These are phyloP conservation scores for Ernsta delagoae DNA, from an alignment of 2,888 invertebrate species.

Conservation along the genomic window DNA sequence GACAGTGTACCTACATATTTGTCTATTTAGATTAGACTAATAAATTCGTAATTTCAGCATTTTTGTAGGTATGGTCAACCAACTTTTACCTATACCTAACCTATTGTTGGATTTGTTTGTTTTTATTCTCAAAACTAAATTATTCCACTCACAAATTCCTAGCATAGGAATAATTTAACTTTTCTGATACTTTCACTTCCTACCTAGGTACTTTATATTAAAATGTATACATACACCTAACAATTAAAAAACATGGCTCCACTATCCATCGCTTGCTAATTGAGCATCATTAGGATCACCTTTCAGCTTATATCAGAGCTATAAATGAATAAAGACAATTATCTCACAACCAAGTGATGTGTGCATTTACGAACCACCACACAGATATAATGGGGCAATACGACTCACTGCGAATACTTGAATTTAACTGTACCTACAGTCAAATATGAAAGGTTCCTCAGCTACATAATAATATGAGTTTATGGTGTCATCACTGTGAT, in stretches of 20 bases:
- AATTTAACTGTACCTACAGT: constrained; percentile 30
- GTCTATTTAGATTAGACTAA: too few species aligned
- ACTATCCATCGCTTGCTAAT: constrained; percentile 53
- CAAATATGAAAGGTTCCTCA: constrained; percentile 34
- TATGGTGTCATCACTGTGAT: constrained; percentile 42
- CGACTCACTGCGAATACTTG: constrained; percentile 31
- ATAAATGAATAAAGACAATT: constrained; percentile 82
- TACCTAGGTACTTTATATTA: too few species aligned
- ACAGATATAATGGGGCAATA: constrained; percentile 26
- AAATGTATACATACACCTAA: too few species aligned
- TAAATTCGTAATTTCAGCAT: too few species aligned
- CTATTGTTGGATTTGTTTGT: too few species aligned
- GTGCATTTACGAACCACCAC: constrained; percentile 36
- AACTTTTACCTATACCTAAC: too few species aligned
- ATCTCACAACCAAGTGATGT: constrained; percentile 53
- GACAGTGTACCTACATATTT: too few species aligned
- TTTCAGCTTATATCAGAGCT: constrained; percentile 63
- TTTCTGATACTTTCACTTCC: too few species aligned
- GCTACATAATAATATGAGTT: constrained; percentile 40
- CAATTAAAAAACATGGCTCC: neutral
- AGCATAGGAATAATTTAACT: too few species aligned
- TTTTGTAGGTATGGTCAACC: too few species aligned
- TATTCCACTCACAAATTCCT: too few species aligned
- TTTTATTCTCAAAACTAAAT: too few species aligned
- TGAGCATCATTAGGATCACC: constrained; percentile 68